Conservation (phyloP, 2,113 vertebrate genomes). For the Chrysemys picta region DNA sequence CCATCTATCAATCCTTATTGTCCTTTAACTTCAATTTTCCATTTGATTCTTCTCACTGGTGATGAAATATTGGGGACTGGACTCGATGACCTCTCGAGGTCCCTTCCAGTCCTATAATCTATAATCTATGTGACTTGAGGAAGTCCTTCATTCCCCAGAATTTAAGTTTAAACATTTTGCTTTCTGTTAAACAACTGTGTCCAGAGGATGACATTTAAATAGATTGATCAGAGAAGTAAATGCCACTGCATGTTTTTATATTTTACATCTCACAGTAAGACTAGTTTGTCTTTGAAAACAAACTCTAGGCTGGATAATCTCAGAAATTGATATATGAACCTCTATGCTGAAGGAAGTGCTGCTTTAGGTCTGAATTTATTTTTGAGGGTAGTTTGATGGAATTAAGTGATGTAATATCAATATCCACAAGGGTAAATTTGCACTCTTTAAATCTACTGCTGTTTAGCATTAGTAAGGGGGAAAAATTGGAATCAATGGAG, state of each 20-base stretch:
- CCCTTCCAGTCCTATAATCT: too few relatives aligned
- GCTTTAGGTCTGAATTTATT: not conserved
- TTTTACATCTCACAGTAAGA: constrained; percentile 6
- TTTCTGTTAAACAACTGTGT: constrained; percentile 32
- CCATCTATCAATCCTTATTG: not conserved
- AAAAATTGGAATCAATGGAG: not conserved
- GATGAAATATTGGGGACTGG: too few relatives aligned
- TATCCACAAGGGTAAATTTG: not conserved
- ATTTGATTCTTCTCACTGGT: constrained; percentile 29
- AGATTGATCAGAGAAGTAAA: constrained; percentile 17
- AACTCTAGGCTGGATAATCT: constrained; percentile 1
- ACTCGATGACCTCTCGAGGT: too few relatives aligned
- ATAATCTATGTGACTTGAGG: not conserved
- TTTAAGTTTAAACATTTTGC: constrained; percentile 29
- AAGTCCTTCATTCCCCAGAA: not conserved
- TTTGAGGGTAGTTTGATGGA: constrained; percentile 45
- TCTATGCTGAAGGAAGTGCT: not conserved
- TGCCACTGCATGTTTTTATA: not conserved
- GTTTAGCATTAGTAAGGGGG: constrained; percentile 38
- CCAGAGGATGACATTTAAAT: constrained; percentile 14
- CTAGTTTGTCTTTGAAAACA: constrained; percentile 25
- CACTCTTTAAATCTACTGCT: constrained; percentile 59
- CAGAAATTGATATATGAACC: not conserved
- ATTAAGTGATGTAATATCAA: constrained; percentile 34
- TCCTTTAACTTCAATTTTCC: not conserved